Evolutionary conservation across 2,888 invertebrate genomes (phyloP).

Genomic region (Tenthredo distinguenda): DNA sequence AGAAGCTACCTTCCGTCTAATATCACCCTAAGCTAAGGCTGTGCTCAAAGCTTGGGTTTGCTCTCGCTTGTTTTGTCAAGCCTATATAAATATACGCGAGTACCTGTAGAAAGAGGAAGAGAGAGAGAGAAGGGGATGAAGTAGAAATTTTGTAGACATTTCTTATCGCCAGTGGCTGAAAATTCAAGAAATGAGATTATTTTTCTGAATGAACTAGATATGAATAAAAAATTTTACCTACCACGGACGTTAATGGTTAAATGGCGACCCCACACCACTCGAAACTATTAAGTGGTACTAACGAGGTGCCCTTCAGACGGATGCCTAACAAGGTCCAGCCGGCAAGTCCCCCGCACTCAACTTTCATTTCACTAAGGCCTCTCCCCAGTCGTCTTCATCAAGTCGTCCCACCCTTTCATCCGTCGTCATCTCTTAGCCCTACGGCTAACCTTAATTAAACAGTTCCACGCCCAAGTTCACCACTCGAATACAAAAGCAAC

Average conservation of each 20-base stretch:
- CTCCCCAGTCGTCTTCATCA: conserved; percentile 40
- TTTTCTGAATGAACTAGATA: background rate
- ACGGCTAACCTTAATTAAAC: conserved; percentile 61
- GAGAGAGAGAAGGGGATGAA: background rate
- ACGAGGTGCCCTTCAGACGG: conserved; percentile 58
- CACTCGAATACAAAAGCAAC: conserved; percentile 56
- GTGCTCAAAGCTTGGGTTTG: background rate
- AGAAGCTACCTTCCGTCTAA: conserved; percentile 11
- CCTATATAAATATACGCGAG: conserved; percentile 12
- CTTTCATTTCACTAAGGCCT: conserved; percentile 28
- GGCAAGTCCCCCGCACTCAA: conserved; percentile 20
- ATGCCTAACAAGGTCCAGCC: conserved; percentile 61
- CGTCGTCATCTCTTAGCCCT: conserved; percentile 49
- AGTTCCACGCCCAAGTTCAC: conserved; percentile 54
- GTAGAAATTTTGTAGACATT: background rate
- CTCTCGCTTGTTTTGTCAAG: conserved; percentile 1
- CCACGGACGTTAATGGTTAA: background rate
- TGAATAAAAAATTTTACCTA: background rate
- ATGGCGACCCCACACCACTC: conserved; percentile 7
- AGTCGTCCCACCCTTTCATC: background rate
- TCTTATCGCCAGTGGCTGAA: background rate
- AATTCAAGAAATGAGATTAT: background rate
- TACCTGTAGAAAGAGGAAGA: background rate
- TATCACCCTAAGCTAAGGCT: background rate
- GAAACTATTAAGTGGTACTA: conserved; percentile 54